A percentile compares a stretch with the other conserved stretches of the same genome.
Evolutionary conservation across 2,888 invertebrate species (phyloP).

Genomic region (Altica lythri): DNA sequence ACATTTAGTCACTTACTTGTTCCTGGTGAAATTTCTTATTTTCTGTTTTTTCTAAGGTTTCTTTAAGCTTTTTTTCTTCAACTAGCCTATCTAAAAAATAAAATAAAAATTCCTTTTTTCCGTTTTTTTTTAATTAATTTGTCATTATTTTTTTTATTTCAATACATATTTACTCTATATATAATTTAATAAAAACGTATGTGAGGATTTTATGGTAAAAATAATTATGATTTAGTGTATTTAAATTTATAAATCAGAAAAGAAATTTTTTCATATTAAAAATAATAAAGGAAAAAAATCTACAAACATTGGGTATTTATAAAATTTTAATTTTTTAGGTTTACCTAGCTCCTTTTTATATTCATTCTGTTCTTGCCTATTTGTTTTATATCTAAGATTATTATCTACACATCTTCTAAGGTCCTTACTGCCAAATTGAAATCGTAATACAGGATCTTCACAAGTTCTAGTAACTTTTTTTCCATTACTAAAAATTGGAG

Average conservation of each 20-base stretch:
- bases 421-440: conserved; percentile 63
- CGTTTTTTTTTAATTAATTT: neutral
- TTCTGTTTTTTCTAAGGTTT: conserved; percentile 59
- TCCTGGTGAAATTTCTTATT: conserved; percentile 61
- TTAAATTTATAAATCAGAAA: too few species aligned
- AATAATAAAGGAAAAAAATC: too few species aligned
- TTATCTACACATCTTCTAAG: conserved; percentile 70
- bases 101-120: neutral
- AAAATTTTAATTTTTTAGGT: too few species aligned
- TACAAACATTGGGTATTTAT: too few species aligned
- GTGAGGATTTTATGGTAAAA: too few species aligned
- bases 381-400: conserved; percentile 68
- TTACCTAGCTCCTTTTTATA: conserved; percentile 68
- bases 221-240: too few species aligned
- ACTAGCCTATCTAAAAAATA: conserved; percentile 64
- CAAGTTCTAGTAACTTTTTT: conserved; percentile 51
- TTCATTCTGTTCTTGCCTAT: conserved; percentile 60
- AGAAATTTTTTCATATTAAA: too few species aligned
- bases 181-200: too few species aligned
- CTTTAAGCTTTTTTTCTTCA: conserved; percentile 60
- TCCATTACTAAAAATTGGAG: conserved; percentile 52
- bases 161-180: too few species aligned
- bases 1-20: conserved; percentile 59
- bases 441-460: conserved; percentile 69
- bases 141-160: too few species aligned